Percentiles rank a stretch among this genome's conserved stretches.
phyloP scores from a whole-genome alignment of 1,140 invertebrate genomes.

The Cydia strobilella region DNA sequence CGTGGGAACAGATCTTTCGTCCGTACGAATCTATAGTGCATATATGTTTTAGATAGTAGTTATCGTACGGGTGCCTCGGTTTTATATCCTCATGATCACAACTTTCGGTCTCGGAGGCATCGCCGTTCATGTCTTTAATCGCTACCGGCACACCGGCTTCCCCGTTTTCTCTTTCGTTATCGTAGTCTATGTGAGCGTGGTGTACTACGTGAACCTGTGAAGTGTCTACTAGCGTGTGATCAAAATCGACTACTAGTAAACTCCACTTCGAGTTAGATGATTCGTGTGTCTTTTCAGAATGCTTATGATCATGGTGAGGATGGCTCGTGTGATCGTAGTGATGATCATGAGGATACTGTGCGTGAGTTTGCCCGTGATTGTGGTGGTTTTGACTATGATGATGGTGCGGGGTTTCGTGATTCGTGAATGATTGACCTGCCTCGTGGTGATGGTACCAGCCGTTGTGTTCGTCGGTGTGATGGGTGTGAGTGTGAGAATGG shows the following conservation, averaged over 20 bases:
- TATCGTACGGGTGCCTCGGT: constrained; percentile 77
- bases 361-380: constrained; percentile 34
- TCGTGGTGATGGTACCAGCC: constrained; percentile 17
- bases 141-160: constrained; percentile 32
- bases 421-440: constrained; percentile 22
- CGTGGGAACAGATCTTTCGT: constrained; percentile 71
- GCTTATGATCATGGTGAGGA: constrained; percentile 25
- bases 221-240: constrained; percentile 32
- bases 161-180: constrained; percentile 37
- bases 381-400: constrained; percentile 34
- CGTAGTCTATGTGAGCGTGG: constrained; percentile 53
- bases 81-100: constrained; percentile 64
- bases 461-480: constrained; percentile 19
- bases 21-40: constrained; percentile 67
- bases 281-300: constrained; percentile 33
- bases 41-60: constrained; percentile 73
- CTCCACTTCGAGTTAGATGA: constrained; percentile 15
- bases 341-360: constrained; percentile 30
- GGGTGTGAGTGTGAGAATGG: constrained; percentile 34
- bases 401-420: constrained; percentile 19
- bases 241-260: too few relatives aligned
- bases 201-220: constrained; percentile 39
- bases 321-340: constrained; percentile 37
- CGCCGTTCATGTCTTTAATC: constrained; percentile 52
- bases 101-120: constrained; percentile 51